phyloP scores from a whole-genome alignment of 2,797 vertebrate genomes.

The Spondyliosoma cantharus region DNA sequence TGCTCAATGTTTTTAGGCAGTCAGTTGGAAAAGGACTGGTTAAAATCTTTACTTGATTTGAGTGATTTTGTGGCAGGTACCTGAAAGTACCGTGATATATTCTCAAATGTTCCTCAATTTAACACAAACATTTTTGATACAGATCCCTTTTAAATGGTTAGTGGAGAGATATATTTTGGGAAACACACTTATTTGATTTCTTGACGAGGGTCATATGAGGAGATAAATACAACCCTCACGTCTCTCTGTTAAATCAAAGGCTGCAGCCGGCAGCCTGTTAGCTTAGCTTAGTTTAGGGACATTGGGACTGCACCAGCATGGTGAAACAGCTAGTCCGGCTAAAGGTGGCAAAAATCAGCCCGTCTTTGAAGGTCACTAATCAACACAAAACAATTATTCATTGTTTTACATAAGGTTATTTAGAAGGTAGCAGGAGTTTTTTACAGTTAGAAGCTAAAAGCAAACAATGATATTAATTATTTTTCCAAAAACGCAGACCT shows the following conservation, averaged over 20 bases:
- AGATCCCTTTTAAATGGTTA: neutral
- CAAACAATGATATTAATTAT: neutral
- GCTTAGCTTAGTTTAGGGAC: neutral
- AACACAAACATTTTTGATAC: neutral
- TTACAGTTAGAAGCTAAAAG: neutral
- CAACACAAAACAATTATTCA: neutral
- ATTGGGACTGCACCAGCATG: neutral
- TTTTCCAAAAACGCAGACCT: neutral
- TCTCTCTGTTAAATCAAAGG: neutral
- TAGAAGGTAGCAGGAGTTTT: neutral
- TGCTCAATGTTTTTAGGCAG: neutral
- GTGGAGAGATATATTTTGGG: neutral
- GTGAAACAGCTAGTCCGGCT: neutral
- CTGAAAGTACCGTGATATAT: neutral
- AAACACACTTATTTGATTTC: neutral
- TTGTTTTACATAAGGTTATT: no score
- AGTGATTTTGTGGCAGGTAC: neutral
- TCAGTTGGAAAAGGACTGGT: neutral
- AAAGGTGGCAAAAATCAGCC: neutral
- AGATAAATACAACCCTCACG: neutral
- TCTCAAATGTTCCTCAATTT: no score
- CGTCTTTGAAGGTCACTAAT: neutral
- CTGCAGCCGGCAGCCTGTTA: neutral
- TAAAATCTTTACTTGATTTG: neutral
- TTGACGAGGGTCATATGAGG: neutral